Evolutionary conservation across 2,797 vertebrate genomes (phyloP).

Genomic region (Eospalax fontanierii): DNA sequence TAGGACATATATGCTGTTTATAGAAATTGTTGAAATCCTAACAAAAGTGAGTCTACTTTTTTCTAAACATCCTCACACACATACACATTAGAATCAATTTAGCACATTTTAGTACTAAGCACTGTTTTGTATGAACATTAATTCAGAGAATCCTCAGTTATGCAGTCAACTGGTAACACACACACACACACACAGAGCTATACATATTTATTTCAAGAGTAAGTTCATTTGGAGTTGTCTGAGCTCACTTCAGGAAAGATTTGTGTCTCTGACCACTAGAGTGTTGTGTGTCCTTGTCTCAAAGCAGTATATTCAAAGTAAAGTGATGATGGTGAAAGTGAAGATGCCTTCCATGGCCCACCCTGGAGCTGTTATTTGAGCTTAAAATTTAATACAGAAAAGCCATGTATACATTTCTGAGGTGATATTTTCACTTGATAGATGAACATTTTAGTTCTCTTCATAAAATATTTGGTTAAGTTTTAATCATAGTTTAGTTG

Average conservation of each 20-base stretch:
- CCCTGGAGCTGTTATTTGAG: not conserved
- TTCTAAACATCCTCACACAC: not conserved
- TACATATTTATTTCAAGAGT: not conserved
- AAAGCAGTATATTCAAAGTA: not conserved
- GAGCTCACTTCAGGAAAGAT: fast-evolving
- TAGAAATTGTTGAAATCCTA: not conserved
- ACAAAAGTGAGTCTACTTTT: not conserved
- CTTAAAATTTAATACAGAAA: not conserved
- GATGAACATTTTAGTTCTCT: not conserved
- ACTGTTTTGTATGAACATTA: not conserved
- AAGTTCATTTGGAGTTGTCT: not conserved
- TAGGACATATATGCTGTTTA: no score
- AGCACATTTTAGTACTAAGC: not conserved
- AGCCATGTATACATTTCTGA: not conserved
- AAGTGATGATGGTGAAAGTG: not conserved
- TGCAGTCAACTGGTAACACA: fast-evolving
- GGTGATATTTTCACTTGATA: not conserved
- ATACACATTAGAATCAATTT: not conserved
- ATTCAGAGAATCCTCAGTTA: not conserved
- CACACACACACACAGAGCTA: fast-evolving
- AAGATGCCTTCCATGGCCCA: fast-evolving
- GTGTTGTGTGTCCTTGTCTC: fast-evolving
- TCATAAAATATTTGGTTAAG: not conserved
- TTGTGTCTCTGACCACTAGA: not conserved
- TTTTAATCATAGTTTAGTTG: not conserved